These are phyloP conservation scores for Catocala sponsa DNA, from an alignment of 2,888 invertebrate species.

Conservation along the genomic window DNA sequence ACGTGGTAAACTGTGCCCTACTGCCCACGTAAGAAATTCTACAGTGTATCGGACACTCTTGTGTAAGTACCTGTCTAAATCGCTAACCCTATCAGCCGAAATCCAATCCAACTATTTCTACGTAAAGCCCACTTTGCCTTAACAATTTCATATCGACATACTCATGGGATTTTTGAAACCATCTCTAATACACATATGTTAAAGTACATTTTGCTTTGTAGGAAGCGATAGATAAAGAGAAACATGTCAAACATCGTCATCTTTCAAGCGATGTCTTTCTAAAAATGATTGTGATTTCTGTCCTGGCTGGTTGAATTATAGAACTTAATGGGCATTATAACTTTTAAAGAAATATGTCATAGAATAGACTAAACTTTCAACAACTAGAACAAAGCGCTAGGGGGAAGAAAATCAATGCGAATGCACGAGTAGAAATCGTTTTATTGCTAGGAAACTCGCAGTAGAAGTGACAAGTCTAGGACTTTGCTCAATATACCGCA, in stretches of 20 bases:
- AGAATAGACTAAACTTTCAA: no score
- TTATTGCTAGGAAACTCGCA: no score
- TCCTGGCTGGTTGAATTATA: no score
- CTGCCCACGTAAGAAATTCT: constrained; percentile 57
- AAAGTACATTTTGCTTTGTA: constrained; percentile 56
- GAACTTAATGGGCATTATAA: no score
- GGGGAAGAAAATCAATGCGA: no score
- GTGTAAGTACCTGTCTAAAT: constrained; percentile 58
- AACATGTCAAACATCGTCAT: constrained; percentile 65
- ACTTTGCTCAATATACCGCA: no score
- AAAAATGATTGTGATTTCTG: no score
- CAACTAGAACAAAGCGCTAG: no score
- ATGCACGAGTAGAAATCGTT: no score
- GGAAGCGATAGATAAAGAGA: constrained; percentile 56
- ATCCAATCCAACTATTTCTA: constrained; percentile 60
- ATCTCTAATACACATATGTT: constrained; percentile 50
- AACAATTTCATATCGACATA: constrained; percentile 27
- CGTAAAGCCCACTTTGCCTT: constrained; percentile 61
- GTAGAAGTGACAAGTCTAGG: no score
- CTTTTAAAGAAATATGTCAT: no score
- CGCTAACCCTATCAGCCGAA: constrained; percentile 50
- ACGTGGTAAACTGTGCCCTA: constrained; percentile 64
- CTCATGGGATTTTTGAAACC: constrained; percentile 47
- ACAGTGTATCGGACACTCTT: constrained; percentile 55
- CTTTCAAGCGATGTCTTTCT: constrained; percentile 64